Percentiles rank a stretch among this genome's conserved stretches.
phyloP scores from a whole-genome alignment of 2,888 invertebrate species.

The Drosophila bunnanda region DNA sequence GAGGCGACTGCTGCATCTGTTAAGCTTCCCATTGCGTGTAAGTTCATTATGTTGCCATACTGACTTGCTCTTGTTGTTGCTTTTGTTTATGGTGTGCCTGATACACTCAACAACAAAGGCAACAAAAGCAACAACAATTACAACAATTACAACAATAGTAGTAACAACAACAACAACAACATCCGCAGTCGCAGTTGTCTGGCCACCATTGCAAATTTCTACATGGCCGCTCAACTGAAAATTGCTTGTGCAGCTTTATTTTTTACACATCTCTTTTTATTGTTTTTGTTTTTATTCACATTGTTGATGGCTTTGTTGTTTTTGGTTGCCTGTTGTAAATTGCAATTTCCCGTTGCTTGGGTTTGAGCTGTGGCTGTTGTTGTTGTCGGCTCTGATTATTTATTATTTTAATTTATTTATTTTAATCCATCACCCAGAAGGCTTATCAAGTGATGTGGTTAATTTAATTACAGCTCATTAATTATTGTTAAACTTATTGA shows the following conservation, averaged over 20 bases:
- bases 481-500: conserved; percentile 42
- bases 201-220: conserved; percentile 84
- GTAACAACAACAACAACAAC: conserved; percentile 46
- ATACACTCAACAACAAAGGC: conserved; percentile 36
- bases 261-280: conserved; percentile 42
- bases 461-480: conserved; percentile 61
- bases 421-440: conserved; percentile 58
- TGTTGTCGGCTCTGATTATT: conserved; percentile 47
- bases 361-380: conserved; percentile 26
- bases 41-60: conserved; percentile 65
- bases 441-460: conserved; percentile 47
- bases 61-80: conserved; percentile 28
- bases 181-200: conserved; percentile 62
- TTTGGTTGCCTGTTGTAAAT: conserved; percentile 58
- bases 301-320: conserved; percentile 53
- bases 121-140: no score
- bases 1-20: conserved; percentile 71
- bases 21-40: conserved; percentile 80
- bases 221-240: conserved; percentile 85
- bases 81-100: conserved; percentile 57
- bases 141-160: conserved; percentile 18
- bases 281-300: conserved; percentile 43
- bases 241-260: conserved; percentile 78
- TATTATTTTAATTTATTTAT: conserved; percentile 73
- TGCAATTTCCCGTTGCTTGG: conserved; percentile 71